Base-by-base conservation (phyloP, 1,140 invertebrate species). In the Neuroterus valhalla region DNA sequence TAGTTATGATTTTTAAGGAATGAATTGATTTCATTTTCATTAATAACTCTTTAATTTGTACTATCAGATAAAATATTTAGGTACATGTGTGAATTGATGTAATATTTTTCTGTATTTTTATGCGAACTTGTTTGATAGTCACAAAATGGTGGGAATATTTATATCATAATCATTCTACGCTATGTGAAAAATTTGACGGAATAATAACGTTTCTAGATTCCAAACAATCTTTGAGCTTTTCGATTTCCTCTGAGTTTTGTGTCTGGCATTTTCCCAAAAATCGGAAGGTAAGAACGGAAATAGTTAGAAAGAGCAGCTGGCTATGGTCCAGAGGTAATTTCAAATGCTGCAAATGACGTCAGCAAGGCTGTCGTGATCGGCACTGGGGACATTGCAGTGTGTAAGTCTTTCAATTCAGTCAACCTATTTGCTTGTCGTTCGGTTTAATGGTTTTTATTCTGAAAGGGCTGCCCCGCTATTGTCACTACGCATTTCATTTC, bases 281-380 rank as follows among this genome's bases (percentile, higher is more conserved):
- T 52, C 4, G 19, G 12, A 62, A 17, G 14, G 55, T 62, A 38
- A 62, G 55, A 38, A 62, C 5, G 2, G 26, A 15, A 62, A 62
- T 62, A 14, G 26, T 62, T 11, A 62, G n/a, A 62, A 62, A 26
- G 55, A 31, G 52, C 12, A 72, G 67, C 81, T 84, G 83, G 83
- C 83, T 71, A 12, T 31, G 23, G 70, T 81, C 83, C 83, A 84
- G 81, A 81, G 75, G 77, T 79, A 78, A 83, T 84, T 82, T 72
- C 75, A 78, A 78, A 84, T 84, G 82, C 82, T 71, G 72, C 55
- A 72, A 70, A 72, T 74, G 74, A 76, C 66, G 66, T 69, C 48
- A 71, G 52, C 70, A 78, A 78, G 75, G 31, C 66, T 66, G 70
- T 72, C 71, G 73, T 66, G 66, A 77, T 62, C 55, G 55, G 31